phyloP scores from a whole-genome alignment of 2,888 invertebrate species.

The Amblyteles armatorius region DNA sequence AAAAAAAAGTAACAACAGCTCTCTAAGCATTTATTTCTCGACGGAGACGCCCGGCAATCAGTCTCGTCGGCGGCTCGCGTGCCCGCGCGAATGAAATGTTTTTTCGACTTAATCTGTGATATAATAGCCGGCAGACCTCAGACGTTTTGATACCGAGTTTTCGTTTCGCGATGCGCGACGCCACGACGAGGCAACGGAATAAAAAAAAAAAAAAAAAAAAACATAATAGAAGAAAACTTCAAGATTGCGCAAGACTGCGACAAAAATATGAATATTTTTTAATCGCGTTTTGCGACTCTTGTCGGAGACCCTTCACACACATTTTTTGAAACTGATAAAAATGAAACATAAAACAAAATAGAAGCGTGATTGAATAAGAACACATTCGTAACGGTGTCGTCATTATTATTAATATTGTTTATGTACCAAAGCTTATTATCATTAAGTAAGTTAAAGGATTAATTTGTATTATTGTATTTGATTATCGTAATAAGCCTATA shows the following conservation, averaged over 20 bases:
- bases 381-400: constrained; percentile 71
- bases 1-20: constrained; percentile 4
- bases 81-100: constrained; percentile 52
- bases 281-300: constrained; percentile 29
- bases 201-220: neutral
- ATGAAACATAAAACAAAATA: neutral
- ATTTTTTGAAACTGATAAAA: neutral
- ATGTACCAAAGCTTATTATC: constrained; percentile 84
- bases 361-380: constrained; percentile 36
- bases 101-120: constrained; percentile 82
- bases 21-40: constrained; percentile 5
- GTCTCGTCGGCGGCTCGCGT: constrained; percentile 69
- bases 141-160: constrained; percentile 75
- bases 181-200: constrained; percentile 49
- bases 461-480: constrained; percentile 83
- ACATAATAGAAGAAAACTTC: neutral
- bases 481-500: constrained; percentile 80
- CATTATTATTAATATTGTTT: constrained; percentile 81
- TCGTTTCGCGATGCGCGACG: constrained; percentile 63
- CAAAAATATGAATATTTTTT: constrained; percentile 47
- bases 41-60: constrained; percentile 1
- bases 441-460: constrained; percentile 83
- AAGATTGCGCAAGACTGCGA: constrained; percentile 24
- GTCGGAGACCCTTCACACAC: constrained; percentile 27
- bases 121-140: constrained; percentile 80